Evolutionary conservation across 2,888 invertebrate species (phyloP).

Genomic region (Hyalella azteca): DNA sequence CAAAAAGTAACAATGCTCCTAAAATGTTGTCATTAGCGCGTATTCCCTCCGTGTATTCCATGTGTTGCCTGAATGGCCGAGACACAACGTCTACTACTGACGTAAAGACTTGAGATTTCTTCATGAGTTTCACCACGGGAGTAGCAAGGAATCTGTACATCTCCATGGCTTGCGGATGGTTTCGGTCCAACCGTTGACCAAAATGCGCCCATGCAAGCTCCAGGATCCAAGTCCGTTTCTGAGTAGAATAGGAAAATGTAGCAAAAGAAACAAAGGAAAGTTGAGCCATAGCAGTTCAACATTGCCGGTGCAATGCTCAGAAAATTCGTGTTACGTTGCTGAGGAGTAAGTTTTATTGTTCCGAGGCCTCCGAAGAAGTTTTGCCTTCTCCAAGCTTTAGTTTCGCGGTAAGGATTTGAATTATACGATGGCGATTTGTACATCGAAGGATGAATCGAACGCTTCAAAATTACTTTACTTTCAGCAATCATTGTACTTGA

Average conservation of each 20-base stretch:
- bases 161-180: constrained; percentile 59
- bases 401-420: too few species aligned
- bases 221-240: constrained; percentile 42
- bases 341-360: not conserved
- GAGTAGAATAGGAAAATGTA: constrained; percentile 39
- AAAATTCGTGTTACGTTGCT: constrained; percentile 31
- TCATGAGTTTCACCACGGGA: constrained; percentile 60
- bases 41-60: constrained; percentile 60
- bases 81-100: constrained; percentile 59
- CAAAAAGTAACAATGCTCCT: constrained; percentile 50
- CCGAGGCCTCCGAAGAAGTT: not conserved
- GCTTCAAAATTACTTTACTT: too few species aligned
- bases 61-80: constrained; percentile 60
- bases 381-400: not conserved
- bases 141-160: constrained; percentile 60
- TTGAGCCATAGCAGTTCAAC: constrained; percentile 47
- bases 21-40: constrained; percentile 52
- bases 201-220: constrained; percentile 58
- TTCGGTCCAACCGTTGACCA: constrained; percentile 53
- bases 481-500: not conserved
- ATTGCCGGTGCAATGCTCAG: constrained; percentile 43
- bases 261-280: constrained; percentile 44
- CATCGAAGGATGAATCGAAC: too few species aligned
- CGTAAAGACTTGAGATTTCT: constrained; percentile 57
- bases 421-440: not conserved